Conservation (phyloP, 2,797 vertebrate genomes). For the Xenentodon cancila region DNA sequence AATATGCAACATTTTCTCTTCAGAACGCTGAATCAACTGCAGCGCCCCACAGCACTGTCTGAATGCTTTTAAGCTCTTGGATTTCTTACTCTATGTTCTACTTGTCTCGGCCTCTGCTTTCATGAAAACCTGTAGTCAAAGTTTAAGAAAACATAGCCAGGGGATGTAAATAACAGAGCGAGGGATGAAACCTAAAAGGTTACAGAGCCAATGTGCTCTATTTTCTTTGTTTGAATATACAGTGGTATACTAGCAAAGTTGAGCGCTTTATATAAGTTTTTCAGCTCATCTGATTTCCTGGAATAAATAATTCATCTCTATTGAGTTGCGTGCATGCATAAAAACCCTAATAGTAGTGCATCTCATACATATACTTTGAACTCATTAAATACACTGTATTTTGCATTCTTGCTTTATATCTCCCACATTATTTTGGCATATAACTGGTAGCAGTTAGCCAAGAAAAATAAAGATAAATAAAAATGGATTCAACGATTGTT, state of each 20-base stretch:
- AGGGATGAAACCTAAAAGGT: constrained; percentile 29
- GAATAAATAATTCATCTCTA: constrained; percentile 23
- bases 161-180: constrained; percentile 54
- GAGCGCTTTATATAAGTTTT: constrained; percentile 14
- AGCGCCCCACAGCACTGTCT: background rate
- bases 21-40: background rate
- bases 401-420: background rate
- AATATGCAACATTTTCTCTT: background rate
- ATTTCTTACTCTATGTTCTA: constrained; percentile 4
- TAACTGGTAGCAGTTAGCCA: background rate
- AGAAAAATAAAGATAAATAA: background rate
- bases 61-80: background rate
- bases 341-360: background rate
- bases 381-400: background rate
- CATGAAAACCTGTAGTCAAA: constrained; percentile 18
- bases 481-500: background rate
- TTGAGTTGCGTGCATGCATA: constrained; percentile 2
- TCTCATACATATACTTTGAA: background rate
- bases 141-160: constrained; percentile 34
- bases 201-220: constrained; percentile 7
- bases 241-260: background rate
- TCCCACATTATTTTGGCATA: background rate
- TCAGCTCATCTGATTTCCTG: constrained; percentile 10
- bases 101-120: constrained; percentile 21
- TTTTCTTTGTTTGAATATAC: constrained; percentile 11